A percentile compares a stretch with the other conserved stretches of the same genome.
Evolutionary conservation across 2,888 invertebrate species (phyloP).

Genomic region (Rhagium mordax): DNA sequence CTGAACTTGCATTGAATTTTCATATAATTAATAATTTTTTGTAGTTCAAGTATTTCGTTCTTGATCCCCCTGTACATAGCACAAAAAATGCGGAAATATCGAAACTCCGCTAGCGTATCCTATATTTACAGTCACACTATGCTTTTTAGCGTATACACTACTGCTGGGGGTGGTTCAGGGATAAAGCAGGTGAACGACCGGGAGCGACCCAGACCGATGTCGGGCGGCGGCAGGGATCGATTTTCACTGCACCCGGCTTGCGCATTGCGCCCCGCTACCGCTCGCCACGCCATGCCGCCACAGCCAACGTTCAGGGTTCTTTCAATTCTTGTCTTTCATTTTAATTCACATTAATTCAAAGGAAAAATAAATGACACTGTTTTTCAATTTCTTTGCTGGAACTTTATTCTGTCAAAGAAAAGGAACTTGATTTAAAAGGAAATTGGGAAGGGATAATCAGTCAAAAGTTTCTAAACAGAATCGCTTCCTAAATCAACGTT

Average conservation of each 20-base stretch:
- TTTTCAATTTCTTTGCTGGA: conserved; percentile 24
- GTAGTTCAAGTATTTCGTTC: background rate
- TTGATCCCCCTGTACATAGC: background rate
- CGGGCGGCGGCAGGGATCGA: conserved; percentile 66
- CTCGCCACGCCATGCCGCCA: conserved; percentile 26
- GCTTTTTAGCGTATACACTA: conserved; percentile 52
- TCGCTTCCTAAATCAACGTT: background rate
- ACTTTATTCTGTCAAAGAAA: background rate
- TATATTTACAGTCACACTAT: conserved; percentile 40
- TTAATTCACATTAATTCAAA: conserved; percentile 53
- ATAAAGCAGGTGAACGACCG: conserved; percentile 68
- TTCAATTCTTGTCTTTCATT: conserved; percentile 49
- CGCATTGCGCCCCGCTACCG: conserved; percentile 58
- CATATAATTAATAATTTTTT: too few relatives aligned
- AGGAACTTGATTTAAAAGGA: background rate
- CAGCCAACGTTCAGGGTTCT: conserved; percentile 32
- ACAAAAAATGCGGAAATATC: conserved; percentile 43
- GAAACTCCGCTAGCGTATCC: conserved; percentile 38
- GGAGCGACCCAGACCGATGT: conserved; percentile 68
- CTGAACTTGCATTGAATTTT: too few relatives aligned
- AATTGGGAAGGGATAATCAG: background rate
- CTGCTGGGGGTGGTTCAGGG: conserved; percentile 56
- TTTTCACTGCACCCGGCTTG: conserved; percentile 66
- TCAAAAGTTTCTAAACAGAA: background rate
- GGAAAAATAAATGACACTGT: conserved; percentile 43